Base-by-base conservation (phyloP, 1,140 invertebrate genomes). In the Himalopsyche phryganea region DNA sequence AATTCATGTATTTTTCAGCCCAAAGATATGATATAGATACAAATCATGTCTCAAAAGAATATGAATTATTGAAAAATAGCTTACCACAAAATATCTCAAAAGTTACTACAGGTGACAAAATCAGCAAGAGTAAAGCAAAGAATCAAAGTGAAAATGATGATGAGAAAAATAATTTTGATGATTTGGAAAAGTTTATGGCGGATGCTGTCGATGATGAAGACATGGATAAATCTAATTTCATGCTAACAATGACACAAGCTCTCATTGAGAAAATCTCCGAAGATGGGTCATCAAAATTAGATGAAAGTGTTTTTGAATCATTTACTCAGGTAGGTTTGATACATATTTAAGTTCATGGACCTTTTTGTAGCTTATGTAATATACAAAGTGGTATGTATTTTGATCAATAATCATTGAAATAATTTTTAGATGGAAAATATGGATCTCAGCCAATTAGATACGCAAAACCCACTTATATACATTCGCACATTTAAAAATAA, bases 401-500 rank as follows among this genome's bases (percentile, higher is more conserved):
- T n/a, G n/a, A n/a, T n/a, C n/a, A n/a, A n/a, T n/a, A n/a, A n/a
- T n/a, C n/a, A n/a, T n/a, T n/a, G n/a, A 17, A 15, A 41, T 52
- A 53, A 15, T 61, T 73, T 70, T 36, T 65, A 88, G 81, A 71
- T 87, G 49, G 85, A 83, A 53, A 81, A 84, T 59, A 73, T 87
- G 50, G 78, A 88, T 74, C 69, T 88, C 18, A 84, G 83, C 2
- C 80, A 81, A 55, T 69, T 83, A 0, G 74, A 74, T 58, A 65
- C 68, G 23, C 66, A 76, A 35, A 77, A 79, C 19, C 88, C 88
- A 3, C 70, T 88, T 5, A 80, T 92, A 46, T 79, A 87, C 32
- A 84, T 92, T 66, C 85, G 89, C 69, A 88, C 88, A 7, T 85
- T 91, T 56, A 90, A 89, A 72, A 85, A 83, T 65, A 75, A 80